Evolutionary conservation across 2,797 vertebrate species (phyloP).

Genomic region (Tokudaia tokunoshimensis): DNA sequence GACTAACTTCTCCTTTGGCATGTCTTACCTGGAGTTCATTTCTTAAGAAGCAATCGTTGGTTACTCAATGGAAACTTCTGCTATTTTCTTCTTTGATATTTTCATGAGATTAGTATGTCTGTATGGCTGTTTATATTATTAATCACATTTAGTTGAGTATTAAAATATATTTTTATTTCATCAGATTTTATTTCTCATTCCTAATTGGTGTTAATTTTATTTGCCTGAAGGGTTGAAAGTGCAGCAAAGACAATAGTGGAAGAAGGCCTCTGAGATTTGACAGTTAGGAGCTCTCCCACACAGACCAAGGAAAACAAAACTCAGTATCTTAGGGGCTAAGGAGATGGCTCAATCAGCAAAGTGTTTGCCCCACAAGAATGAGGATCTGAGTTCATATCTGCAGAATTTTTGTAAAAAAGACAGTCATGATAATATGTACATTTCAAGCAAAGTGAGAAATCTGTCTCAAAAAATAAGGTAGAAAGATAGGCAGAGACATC

Average conservation of each 20-base stretch:
- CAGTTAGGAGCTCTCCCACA: not conserved
- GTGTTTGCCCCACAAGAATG: not conserved
- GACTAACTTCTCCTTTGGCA: not conserved
- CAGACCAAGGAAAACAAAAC: not conserved
- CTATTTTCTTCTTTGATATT: not conserved
- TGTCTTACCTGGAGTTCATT: not conserved
- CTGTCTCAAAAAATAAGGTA: not conserved
- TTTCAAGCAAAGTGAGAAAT: not conserved
- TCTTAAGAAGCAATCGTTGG: not conserved
- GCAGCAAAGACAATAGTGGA: not conserved
- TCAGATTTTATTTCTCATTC: conserved; percentile 31
- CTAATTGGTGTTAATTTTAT: not conserved
- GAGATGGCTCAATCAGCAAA: not conserved
- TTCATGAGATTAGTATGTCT: not conserved
- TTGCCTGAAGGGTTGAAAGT: conserved; percentile 16
- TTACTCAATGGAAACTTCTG: not conserved
- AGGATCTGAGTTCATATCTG: not conserved
- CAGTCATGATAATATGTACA: not conserved
- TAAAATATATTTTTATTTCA: not conserved
- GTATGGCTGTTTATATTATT: not conserved
- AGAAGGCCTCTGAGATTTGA: not conserved
- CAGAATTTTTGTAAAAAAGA: not conserved
- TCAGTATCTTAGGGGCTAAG: not conserved
- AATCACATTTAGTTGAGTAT: not conserved
- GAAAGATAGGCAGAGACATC: not conserved